phyloP scores from a whole-genome alignment of 2,113 vertebrate species.

The Megalops atlanticus region DNA sequence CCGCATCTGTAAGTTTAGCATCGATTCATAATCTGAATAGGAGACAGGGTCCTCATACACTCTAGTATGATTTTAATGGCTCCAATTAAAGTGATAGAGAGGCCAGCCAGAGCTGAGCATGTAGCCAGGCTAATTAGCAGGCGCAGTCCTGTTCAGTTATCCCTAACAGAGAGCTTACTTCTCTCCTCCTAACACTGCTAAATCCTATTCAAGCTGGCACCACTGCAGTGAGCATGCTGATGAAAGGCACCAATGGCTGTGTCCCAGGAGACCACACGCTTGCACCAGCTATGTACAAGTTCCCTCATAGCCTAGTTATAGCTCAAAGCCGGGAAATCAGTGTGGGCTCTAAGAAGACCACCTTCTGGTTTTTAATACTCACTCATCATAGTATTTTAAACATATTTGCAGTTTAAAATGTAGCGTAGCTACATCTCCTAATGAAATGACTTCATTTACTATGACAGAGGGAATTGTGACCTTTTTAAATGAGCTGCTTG shows the following conservation, averaged over 20 bases:
- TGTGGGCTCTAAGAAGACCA: background rate
- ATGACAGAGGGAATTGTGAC: background rate
- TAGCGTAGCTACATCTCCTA: background rate
- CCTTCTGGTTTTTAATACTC: background rate
- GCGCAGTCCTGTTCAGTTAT: conserved; percentile 1
- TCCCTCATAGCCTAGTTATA: background rate
- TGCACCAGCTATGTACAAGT: background rate
- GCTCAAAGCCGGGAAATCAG: background rate
- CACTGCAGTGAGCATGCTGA: conserved; percentile 10
- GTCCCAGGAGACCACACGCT: background rate
- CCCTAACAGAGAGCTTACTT: background rate
- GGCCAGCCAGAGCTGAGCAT: background rate
- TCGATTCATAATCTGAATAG: background rate
- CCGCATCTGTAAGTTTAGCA: background rate
- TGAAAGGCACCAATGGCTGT: conserved; percentile 11
- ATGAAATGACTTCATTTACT: background rate
- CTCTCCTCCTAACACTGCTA: background rate
- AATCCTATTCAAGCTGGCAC: conserved; percentile 17
- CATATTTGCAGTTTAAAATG: background rate
- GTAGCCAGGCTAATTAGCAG: conserved; percentile 5
- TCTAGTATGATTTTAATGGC: background rate
- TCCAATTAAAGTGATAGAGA: conserved; percentile 13
- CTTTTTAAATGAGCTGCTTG: background rate
- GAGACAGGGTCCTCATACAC: background rate
- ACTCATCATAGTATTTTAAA: background rate